These are phyloP conservation scores for Listronotus oregonensis DNA, from an alignment of 1,140 invertebrate species.

Conservation along the genomic window DNA sequence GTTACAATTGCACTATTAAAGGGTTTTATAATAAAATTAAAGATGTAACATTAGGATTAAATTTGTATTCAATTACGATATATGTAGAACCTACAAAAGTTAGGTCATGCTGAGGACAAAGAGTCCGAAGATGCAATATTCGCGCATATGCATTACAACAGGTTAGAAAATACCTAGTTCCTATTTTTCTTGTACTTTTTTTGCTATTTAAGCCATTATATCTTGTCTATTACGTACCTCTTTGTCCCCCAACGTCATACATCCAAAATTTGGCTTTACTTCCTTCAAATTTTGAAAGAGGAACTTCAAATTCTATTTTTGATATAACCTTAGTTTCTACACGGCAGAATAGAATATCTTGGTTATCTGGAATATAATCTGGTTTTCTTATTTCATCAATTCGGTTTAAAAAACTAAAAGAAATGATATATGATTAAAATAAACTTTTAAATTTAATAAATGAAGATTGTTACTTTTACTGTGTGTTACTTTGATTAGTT, in stretches of 20 bases:
- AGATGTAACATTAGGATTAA: no score
- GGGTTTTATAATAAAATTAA: no score
- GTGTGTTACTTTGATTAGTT: no score
- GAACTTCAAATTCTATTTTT: conserved; percentile 74
- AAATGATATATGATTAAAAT: not conserved
- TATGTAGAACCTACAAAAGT: no score
- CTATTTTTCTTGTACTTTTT: no score
- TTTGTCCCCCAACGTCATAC: conserved; percentile 82
- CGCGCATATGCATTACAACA: no score
- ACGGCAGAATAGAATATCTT: conserved; percentile 73
- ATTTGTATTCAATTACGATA: no score
- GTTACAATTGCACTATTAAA: no score
- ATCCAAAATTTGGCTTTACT: conserved; percentile 73
- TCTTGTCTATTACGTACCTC: conserved; percentile 64
- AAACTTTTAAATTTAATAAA: conserved; percentile 7
- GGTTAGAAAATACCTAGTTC: no score
- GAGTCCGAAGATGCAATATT: no score
- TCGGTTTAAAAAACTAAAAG: conserved; percentile 69
- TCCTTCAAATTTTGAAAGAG: conserved; percentile 69
- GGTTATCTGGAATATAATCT: conserved; percentile 68
- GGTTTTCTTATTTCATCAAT: conserved; percentile 63
- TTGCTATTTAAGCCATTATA: no score
- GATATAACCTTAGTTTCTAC: conserved; percentile 72
- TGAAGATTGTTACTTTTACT: conserved; percentile 6
- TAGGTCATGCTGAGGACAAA: no score